A percentile compares a stretch with the other conserved stretches of the same genome.
Conservation (phyloP, 2,113 vertebrate species). For the Macrotis lagotis region DNA sequence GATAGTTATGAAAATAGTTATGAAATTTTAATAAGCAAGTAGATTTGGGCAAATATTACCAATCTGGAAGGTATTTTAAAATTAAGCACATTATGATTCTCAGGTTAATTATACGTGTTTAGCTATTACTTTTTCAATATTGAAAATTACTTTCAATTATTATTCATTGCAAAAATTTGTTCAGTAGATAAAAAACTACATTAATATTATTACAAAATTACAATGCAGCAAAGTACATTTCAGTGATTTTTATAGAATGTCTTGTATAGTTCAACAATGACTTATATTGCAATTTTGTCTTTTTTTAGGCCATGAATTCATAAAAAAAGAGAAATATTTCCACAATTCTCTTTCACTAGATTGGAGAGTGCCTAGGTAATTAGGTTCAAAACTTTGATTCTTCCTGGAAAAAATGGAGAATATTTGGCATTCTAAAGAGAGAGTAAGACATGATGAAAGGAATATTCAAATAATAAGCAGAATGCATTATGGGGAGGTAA, state of each 20-base stretch:
- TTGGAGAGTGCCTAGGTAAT: background rate
- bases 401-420: background rate
- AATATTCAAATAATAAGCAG: background rate
- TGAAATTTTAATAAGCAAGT: background rate
- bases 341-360: background rate
- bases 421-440: background rate
- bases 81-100: background rate
- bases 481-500: background rate
- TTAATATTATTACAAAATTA: background rate
- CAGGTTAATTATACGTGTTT: background rate
- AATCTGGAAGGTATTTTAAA: background rate
- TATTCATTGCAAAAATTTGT: background rate
- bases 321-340: background rate
- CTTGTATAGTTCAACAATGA: background rate
- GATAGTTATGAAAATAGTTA: background rate
- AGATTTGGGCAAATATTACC: background rate
- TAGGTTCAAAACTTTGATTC: background rate
- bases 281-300: background rate
- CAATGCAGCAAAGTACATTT: background rate
- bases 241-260: background rate
- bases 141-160: background rate
- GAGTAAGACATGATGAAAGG: background rate
- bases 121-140: background rate
- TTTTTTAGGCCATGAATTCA: background rate
- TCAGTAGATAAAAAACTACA: background rate